These are phyloP conservation scores for Epinephelus lanceolatus DNA, from an alignment of 2,113 vertebrate species.

Conservation along the genomic window DNA sequence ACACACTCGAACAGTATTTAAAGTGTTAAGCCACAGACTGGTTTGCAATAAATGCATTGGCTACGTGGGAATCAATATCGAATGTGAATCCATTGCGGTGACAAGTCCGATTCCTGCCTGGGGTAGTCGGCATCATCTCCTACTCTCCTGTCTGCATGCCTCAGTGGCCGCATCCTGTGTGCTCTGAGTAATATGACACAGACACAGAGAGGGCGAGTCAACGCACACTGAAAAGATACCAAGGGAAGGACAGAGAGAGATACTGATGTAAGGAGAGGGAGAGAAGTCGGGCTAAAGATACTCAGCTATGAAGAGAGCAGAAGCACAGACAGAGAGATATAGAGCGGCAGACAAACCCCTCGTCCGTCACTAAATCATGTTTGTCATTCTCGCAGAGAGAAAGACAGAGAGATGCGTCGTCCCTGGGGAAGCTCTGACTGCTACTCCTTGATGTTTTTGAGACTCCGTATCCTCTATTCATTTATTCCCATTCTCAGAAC, in stretches of 20 bases:
- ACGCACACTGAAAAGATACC: slow-evolving; percentile 49
- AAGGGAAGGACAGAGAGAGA: slow-evolving; percentile 32
- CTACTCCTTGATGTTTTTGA: slow-evolving; percentile 42
- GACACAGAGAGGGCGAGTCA: slow-evolving; percentile 49
- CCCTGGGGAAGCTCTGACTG: slow-evolving; percentile 35
- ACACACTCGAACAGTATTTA: not conserved
- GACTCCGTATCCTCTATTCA: slow-evolving; percentile 15
- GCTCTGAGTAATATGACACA: slow-evolving; percentile 56
- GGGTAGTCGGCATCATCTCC: slow-evolving; percentile 58
- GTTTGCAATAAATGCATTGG: slow-evolving; percentile 41
- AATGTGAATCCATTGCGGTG: slow-evolving; percentile 50
- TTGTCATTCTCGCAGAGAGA: slow-evolving; percentile 49
- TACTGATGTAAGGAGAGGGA: slow-evolving; percentile 51
- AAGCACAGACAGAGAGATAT: slow-evolving; percentile 44
- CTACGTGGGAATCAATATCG: slow-evolving; percentile 46
- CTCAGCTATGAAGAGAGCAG: slow-evolving; percentile 49
- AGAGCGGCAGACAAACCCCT: slow-evolving; percentile 49
- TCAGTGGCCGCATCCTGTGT: slow-evolving; percentile 46
- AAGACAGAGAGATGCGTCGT: slow-evolving; percentile 10
- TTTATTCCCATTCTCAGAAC: slow-evolving; percentile 22
- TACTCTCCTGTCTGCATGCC: slow-evolving; percentile 55
- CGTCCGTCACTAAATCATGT: slow-evolving; percentile 64
- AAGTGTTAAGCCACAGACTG: slow-evolving; percentile 27
- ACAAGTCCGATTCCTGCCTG: slow-evolving; percentile 50
- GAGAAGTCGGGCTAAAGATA: slow-evolving; percentile 39